Evolutionary conservation across 2,888 invertebrate genomes (phyloP).

Genomic region (Zelleria hepariella): DNA sequence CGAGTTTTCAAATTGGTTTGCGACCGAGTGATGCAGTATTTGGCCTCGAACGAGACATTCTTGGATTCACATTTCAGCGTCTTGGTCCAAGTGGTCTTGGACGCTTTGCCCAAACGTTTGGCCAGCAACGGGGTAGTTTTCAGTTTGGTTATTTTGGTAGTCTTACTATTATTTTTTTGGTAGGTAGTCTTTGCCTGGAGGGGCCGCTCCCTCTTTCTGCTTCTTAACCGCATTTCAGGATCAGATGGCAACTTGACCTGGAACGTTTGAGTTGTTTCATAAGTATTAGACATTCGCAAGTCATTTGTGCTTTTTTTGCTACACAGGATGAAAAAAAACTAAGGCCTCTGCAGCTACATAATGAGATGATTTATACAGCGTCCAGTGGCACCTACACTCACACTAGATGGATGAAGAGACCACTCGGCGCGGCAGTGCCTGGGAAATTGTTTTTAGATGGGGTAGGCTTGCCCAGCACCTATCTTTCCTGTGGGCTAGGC

Average conservation of each 20-base stretch:
- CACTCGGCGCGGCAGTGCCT: too few species aligned
- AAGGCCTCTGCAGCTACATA: too few species aligned
- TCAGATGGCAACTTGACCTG: conserved; percentile 42
- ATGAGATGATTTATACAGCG: too few species aligned
- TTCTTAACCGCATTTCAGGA: conserved; percentile 77
- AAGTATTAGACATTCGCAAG: neutral
- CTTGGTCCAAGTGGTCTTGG: conserved; percentile 46
- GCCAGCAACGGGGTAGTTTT: conserved; percentile 36
- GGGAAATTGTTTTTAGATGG: too few species aligned
- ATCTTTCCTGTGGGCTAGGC: too few species aligned
- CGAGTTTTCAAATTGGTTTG: conserved; percentile 48
- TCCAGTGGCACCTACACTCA: too few species aligned
- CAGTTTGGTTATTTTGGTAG: conserved; percentile 38
- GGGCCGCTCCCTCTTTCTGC: conserved; percentile 75
- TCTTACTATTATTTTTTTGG: too few species aligned
- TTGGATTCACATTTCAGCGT: conserved; percentile 39
- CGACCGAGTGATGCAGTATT: conserved; percentile 47
- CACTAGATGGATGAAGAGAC: too few species aligned
- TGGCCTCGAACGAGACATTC: conserved; percentile 41
- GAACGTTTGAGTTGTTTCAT: conserved; percentile 12
- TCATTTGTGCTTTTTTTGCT: too few species aligned
- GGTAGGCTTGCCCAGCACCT: too few species aligned
- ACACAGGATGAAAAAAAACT: too few species aligned
- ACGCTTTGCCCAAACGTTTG: conserved; percentile 31
- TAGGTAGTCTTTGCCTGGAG: conserved; percentile 44